phyloP scores from a whole-genome alignment of 2,113 vertebrate species.

The Clarias macrocephalus region DNA sequence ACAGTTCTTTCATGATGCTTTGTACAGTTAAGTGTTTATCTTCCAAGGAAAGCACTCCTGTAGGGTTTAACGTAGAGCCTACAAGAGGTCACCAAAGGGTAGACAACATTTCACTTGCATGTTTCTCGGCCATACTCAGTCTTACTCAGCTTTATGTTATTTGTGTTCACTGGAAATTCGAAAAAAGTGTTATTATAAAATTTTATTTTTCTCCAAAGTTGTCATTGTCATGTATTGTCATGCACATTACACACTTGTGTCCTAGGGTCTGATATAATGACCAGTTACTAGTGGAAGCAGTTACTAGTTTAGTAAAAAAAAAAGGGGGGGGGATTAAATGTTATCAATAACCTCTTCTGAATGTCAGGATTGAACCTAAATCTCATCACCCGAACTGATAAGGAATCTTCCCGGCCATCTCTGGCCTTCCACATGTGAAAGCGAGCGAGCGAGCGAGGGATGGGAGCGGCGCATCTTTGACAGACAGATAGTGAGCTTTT shows the following conservation, averaged over 20 bases:
- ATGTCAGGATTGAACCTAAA: conserved; percentile 45
- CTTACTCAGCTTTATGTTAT: not conserved
- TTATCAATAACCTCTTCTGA: conserved; percentile 39
- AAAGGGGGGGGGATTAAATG: conserved; percentile 14
- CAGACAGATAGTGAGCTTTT: conserved; percentile 38
- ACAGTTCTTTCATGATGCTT: not conserved
- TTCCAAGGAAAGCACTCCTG: not conserved
- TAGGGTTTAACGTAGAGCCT: not conserved
- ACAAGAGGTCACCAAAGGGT: not conserved
- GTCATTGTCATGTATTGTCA: not conserved
- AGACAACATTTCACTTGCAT: not conserved
- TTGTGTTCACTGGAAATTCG: not conserved
- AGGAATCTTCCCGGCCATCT: conserved; percentile 43
- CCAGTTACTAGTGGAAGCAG: too few species aligned
- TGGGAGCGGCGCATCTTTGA: conserved; percentile 34
- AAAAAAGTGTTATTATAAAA: not conserved
- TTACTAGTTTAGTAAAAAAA: conserved; percentile 38
- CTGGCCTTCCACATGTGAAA: conserved; percentile 26
- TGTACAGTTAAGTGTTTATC: not conserved
- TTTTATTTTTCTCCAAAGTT: not conserved
- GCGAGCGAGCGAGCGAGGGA: not conserved
- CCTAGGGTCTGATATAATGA: conserved; percentile 20
- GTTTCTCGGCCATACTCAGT: not conserved
- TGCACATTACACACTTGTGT: not conserved
- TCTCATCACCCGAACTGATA: conserved; percentile 50